phyloP scores from a whole-genome alignment of 2,113 vertebrate genomes.

The Tachycineta bicolor region DNA sequence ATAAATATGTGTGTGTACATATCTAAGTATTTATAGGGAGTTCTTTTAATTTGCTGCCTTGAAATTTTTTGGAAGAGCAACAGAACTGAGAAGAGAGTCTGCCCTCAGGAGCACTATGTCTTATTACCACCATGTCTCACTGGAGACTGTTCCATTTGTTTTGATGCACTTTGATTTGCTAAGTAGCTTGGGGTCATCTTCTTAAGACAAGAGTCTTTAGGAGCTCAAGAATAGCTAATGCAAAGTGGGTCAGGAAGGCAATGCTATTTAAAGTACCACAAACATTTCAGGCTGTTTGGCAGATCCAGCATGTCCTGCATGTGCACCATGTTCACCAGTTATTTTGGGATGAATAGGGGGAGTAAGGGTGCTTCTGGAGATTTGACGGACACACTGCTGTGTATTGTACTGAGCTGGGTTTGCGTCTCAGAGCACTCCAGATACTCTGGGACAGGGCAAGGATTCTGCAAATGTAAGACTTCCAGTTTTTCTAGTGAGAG shows the following conservation, averaged over 20 bases:
- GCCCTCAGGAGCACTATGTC: not conserved
- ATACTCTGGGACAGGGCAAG: not conserved
- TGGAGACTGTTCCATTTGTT: constrained; percentile 14
- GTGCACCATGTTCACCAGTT: not conserved
- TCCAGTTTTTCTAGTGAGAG: not conserved
- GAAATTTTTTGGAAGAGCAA: not conserved
- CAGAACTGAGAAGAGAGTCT: constrained; percentile 3
- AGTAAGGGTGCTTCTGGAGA: not conserved
- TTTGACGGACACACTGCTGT: not conserved
- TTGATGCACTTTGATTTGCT: constrained; percentile 36
- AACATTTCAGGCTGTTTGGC: not conserved
- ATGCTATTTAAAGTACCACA: not conserved
- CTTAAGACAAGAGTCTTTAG: constrained; percentile 5
- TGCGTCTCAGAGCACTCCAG: not conserved
- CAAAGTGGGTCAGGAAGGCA: constrained; percentile 44
- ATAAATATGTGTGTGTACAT: not conserved
- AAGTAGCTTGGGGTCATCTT: constrained; percentile 48
- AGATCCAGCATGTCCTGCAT: not conserved
- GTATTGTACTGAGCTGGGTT: not conserved
- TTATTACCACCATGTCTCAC: constrained; percentile 23
- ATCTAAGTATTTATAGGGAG: not conserved
- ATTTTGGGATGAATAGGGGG: not conserved
- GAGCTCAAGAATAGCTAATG: not conserved
- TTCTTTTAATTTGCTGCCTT: not conserved
- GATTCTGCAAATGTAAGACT: not conserved